Conservation (phyloP, 2,797 vertebrate species). For the Geotria australis region DNA sequence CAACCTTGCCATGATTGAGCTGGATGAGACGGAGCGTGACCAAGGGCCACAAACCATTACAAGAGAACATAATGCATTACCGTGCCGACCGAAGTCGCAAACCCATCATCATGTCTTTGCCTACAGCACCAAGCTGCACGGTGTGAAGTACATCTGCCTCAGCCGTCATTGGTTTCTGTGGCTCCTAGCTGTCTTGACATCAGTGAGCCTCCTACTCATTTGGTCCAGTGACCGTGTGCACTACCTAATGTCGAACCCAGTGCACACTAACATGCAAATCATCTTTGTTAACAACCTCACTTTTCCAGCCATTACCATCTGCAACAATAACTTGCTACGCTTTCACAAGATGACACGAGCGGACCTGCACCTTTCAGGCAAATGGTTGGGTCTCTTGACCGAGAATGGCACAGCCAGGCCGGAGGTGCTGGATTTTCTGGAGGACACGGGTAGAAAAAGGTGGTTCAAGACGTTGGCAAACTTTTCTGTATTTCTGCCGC, state of each 20-base stretch:
- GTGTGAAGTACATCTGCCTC: slow-evolving; percentile 19
- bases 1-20: no score
- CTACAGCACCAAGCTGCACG: slow-evolving; percentile 19
- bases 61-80: no score
- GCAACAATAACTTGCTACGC: slow-evolving; percentile 31
- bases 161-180: slow-evolving; percentile 21
- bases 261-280: slow-evolving; percentile 34
- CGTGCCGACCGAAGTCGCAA: no score
- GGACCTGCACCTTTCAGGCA: slow-evolving; percentile 30
- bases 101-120: no score
- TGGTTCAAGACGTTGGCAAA: slow-evolving; percentile 26
- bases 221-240: slow-evolving; percentile 32
- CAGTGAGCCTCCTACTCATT: slow-evolving; percentile 21
- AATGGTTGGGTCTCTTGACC: slow-evolving; percentile 30
- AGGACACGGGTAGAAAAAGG: slow-evolving; percentile 15
- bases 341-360: slow-evolving; percentile 30
- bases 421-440: slow-evolving; percentile 16
- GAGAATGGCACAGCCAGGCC: slow-evolving; percentile 22
- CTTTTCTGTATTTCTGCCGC: slow-evolving; percentile 35
- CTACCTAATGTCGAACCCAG: slow-evolving; percentile 30
- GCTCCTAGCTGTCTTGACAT: slow-evolving; percentile 21
- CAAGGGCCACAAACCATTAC: no score
- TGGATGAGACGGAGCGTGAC: no score
- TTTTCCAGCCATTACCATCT: slow-evolving; percentile 37
- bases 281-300: slow-evolving; percentile 26